Evolutionary conservation across 1,140 invertebrate genomes (phyloP).

Genomic region (Holcopasites calliopsidis): DNA sequence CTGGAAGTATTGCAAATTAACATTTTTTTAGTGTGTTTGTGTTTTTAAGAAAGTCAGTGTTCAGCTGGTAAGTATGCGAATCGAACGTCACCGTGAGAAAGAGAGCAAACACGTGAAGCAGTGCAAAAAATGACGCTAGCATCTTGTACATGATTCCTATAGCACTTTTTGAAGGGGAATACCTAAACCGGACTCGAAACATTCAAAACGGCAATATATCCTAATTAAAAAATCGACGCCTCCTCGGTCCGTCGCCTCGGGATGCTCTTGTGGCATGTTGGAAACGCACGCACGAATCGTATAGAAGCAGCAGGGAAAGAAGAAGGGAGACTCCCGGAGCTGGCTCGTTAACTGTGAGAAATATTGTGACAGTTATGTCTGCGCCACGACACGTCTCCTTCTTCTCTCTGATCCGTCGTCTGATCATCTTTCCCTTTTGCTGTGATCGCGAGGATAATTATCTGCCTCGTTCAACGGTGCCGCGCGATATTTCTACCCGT

Average conservation of each 20-base stretch:
- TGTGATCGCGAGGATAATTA: constrained; percentile 67
- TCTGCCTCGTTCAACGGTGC: constrained; percentile 47
- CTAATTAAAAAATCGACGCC: constrained; percentile 77
- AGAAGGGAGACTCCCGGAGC: constrained; percentile 45
- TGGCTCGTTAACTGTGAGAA: constrained; percentile 77
- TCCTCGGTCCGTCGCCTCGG: constrained; percentile 68
- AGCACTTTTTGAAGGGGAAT: constrained; percentile 21
- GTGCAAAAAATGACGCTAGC: constrained; percentile 10
- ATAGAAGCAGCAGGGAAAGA: constrained; percentile 36
- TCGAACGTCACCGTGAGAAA: neutral
- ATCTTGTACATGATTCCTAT: neutral
- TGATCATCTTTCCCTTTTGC: constrained; percentile 57
- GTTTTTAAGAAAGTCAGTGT: neutral
- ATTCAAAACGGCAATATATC: constrained; percentile 60
- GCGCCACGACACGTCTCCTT: constrained; percentile 65
- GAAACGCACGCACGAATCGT: constrained; percentile 49
- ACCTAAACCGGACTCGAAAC: constrained; percentile 28
- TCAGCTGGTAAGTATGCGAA: neutral
- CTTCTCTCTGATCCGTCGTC: constrained; percentile 72
- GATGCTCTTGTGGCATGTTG: constrained; percentile 41
- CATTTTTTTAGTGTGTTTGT: neutral
- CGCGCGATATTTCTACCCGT: constrained; percentile 57
- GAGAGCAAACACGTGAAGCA: neutral
- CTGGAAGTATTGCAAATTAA: neutral
- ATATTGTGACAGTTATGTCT: constrained; percentile 76